These are phyloP conservation scores for Eumeta japonica DNA, from an alignment of 1,140 invertebrate species.

Conservation along the genomic window DNA sequence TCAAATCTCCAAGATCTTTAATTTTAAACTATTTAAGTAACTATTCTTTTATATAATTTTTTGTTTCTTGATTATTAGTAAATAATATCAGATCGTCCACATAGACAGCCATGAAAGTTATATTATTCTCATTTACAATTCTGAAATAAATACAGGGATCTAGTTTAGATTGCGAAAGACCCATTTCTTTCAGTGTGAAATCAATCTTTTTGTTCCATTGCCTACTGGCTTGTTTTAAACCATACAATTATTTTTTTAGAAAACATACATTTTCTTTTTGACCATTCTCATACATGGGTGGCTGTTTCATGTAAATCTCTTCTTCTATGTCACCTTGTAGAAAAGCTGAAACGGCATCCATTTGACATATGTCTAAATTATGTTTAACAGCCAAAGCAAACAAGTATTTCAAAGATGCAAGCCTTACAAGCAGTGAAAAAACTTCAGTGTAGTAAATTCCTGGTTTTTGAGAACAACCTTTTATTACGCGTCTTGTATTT, in stretches of 20 bases:
- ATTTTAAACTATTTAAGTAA: constrained; percentile 15
- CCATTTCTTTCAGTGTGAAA: constrained; percentile 13
- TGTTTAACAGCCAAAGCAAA: too few relatives aligned
- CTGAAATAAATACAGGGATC: too few relatives aligned
- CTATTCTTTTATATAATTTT: constrained; percentile 11
- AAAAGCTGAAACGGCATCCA: constrained; percentile 40
- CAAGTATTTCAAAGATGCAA: too few relatives aligned
- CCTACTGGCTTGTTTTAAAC: too few relatives aligned
- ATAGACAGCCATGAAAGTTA: constrained; percentile 15
- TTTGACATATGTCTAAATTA: constrained; percentile 23
- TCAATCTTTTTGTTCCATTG: too few relatives aligned
- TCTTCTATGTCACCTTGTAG: too few relatives aligned
- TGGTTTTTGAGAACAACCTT: constrained; percentile 37
- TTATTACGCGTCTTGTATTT: constrained; percentile 45
- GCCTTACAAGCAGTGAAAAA: constrained; percentile 32
- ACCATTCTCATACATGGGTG: constrained; percentile 15
- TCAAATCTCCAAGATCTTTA: too few relatives aligned
- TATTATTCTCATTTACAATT: too few relatives aligned
- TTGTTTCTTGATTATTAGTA: constrained; percentile 9
- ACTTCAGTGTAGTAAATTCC: constrained; percentile 43
- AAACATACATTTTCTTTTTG: constrained; percentile 29
- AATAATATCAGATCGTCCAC: constrained; percentile 17
- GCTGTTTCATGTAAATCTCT: too few relatives aligned
- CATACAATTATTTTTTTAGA: constrained; percentile 34
- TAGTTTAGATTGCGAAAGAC: constrained; percentile 7